Conservation (phyloP, 1,140 invertebrate species). For the Drosophila ogumai region DNA sequence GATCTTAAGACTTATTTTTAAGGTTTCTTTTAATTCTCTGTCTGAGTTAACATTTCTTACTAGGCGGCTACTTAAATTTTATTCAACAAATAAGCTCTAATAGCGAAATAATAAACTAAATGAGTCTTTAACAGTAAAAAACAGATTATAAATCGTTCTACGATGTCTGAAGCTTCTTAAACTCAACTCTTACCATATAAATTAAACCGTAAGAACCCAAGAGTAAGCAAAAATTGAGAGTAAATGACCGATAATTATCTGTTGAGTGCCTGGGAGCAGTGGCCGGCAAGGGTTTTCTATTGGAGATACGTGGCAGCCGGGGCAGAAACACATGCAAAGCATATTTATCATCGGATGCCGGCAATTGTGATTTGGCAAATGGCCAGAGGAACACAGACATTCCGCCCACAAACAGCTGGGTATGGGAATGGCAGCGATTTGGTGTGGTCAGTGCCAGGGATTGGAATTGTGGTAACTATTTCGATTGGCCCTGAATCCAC, state of each 20-base stretch:
- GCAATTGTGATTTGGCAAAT: conserved; percentile 56
- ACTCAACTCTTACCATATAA: neutral
- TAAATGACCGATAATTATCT: neutral
- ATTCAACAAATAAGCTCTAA: too few species aligned
- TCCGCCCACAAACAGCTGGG: conserved; percentile 61
- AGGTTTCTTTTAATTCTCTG: neutral
- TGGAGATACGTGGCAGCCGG: conserved; percentile 1
- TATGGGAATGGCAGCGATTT: conserved; percentile 58
- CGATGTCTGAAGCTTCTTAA: neutral
- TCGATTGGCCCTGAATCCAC: conserved; percentile 50
- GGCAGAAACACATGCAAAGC: conserved; percentile 16
- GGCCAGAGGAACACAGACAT: conserved; percentile 39
- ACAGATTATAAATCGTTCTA: neutral
- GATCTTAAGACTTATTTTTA: neutral
- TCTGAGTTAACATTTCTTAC: too few species aligned
- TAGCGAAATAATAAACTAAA: neutral
- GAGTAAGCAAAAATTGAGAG: neutral
- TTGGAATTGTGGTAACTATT: conserved; percentile 42
- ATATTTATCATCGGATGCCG: conserved; percentile 40
- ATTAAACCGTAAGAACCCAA: neutral
- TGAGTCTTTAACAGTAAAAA: neutral
- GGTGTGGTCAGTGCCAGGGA: conserved; percentile 65
- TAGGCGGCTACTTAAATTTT: too few species aligned
- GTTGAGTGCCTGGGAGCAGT: conserved; percentile 8
- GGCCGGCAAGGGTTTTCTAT: conserved; percentile 9